Evolutionary conservation across 2,113 vertebrate species (phyloP).

Genomic region (Tyrannus savana): DNA sequence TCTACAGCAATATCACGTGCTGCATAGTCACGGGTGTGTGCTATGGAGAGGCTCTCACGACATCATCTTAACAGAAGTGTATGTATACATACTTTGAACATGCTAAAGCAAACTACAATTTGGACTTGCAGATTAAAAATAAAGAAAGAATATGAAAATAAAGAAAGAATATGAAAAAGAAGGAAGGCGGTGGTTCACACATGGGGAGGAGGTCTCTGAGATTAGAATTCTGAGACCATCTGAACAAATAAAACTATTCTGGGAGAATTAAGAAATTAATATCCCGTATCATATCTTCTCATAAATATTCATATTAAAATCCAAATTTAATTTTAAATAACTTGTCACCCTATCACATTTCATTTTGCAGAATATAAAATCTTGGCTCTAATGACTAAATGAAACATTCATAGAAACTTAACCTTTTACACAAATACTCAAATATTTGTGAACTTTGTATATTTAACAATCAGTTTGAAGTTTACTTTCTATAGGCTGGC

Average conservation of each 20-base stretch:
- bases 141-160: neutral
- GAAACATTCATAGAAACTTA: neutral
- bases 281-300: neutral
- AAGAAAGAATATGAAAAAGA: neutral
- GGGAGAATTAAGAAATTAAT: neutral
- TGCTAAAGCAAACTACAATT: neutral
- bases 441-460: neutral
- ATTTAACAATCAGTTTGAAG: neutral
- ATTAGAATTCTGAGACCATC: neutral
- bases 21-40: neutral
- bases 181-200: neutral
- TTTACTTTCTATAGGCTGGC: neutral
- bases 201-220: neutral
- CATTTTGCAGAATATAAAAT: neutral
- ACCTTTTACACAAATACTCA: neutral
- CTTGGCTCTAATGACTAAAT: neutral
- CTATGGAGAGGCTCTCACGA: neutral
- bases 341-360: neutral
- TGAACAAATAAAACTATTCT: neutral
- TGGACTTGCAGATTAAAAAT: neutral
- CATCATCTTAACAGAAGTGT: neutral
- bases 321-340: neutral
- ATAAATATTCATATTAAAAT: neutral
- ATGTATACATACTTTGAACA: neutral
- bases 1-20: neutral